Conservation (phyloP, 2,888 invertebrate genomes). For the Meandrusa payeni region DNA sequence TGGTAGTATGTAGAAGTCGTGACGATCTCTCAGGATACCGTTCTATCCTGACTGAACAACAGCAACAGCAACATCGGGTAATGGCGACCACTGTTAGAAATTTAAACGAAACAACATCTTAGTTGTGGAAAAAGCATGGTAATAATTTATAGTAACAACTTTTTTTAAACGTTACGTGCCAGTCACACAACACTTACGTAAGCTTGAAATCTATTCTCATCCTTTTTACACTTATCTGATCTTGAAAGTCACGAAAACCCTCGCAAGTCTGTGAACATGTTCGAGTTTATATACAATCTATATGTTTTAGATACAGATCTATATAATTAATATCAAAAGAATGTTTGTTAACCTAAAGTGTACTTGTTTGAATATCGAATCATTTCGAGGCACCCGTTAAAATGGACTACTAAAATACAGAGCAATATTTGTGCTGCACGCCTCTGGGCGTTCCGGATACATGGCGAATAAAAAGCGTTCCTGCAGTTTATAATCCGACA, state of each 20-base stretch:
- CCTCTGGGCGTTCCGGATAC: constrained; percentile 69
- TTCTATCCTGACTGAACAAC: too few species aligned
- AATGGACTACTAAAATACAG: neutral
- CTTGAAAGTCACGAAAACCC: constrained; percentile 16
- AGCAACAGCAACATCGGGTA: too few species aligned
- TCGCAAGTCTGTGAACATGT: neutral
- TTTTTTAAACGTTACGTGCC: too few species aligned
- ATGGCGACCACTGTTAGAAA: too few species aligned
- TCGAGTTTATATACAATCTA: neutral
- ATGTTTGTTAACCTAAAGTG: too few species aligned
- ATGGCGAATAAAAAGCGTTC: constrained; percentile 65
- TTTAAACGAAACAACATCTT: too few species aligned
- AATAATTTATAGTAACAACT: too few species aligned
- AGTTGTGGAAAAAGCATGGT: too few species aligned
- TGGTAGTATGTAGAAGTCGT: too few species aligned
- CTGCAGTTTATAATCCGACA: constrained; percentile 70
- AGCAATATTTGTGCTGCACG: constrained; percentile 31
- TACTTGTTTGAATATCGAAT: constrained; percentile 3
- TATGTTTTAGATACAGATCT: too few species aligned
- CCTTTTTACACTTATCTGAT: constrained; percentile 18
- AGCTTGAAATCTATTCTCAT: constrained; percentile 7
- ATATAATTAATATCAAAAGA: too few species aligned
- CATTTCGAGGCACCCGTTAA: neutral
- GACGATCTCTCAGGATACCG: too few species aligned
- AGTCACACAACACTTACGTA: neutral